phyloP scores from a whole-genome alignment of 2,888 invertebrate species.

The Lapara coniferarum region DNA sequence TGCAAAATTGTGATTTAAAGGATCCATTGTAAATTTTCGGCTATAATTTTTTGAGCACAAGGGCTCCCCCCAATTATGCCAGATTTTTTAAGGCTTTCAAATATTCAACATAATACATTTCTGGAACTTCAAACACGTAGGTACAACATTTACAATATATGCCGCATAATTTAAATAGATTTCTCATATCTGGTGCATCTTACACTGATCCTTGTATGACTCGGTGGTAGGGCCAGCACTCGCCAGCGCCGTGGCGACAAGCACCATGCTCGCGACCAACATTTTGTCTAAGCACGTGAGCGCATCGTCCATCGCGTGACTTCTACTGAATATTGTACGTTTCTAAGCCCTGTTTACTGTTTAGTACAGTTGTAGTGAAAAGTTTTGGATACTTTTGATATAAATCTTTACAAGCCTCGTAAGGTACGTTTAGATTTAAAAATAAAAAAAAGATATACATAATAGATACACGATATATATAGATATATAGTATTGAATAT shows the following conservation, averaged over 20 bases:
- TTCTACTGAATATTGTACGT: conserved; percentile 8
- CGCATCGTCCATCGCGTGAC: background rate
- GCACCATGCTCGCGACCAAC: conserved; percentile 8
- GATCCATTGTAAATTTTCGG: too few species aligned
- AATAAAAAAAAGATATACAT: too few species aligned
- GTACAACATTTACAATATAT: too few species aligned
- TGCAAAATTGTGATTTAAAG: background rate
- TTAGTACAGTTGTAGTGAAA: conserved; percentile 28
- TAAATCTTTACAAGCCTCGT: background rate
- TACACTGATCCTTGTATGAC: conserved; percentile 54
- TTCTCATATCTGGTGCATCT: conserved; percentile 34
- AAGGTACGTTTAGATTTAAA: background rate
- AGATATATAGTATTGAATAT: too few species aligned
- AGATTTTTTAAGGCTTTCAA: too few species aligned
- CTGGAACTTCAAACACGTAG: too few species aligned
- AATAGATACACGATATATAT: background rate
- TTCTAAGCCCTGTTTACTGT: conserved; percentile 10
- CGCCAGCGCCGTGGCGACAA: conserved; percentile 3
- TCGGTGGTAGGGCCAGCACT: conserved; percentile 30
- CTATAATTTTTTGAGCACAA: too few species aligned
- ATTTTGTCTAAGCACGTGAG: conserved; percentile 28
- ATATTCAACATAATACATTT: too few species aligned
- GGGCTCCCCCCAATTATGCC: too few species aligned
- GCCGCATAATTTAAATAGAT: background rate
- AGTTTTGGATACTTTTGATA: conserved; percentile 12